A percentile compares a stretch with the other conserved stretches of the same genome.
These are phyloP conservation scores for Andricus curvator DNA, from an alignment of 2,888 invertebrate species.

Conservation along the genomic window DNA sequence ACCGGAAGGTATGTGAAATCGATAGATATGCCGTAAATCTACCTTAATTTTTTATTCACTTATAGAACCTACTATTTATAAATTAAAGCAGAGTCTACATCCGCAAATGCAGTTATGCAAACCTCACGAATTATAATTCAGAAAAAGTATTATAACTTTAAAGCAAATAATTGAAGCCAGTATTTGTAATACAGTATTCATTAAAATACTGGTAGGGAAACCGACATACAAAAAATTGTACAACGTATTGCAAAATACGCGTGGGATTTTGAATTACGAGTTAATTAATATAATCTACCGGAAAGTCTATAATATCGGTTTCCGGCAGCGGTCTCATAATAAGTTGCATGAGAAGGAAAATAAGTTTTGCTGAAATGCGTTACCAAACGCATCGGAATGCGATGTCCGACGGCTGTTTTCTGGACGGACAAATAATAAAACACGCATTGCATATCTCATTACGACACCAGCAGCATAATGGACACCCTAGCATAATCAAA, in stretches of 20 bases:
- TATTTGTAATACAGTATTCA: slow-evolving; percentile 3
- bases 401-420: slow-evolving; percentile 14
- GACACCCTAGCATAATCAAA: slow-evolving; percentile 17
- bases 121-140: background rate
- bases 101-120: background rate
- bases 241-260: slow-evolving; percentile 20
- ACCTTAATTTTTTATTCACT: too few species aligned
- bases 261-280: slow-evolving; percentile 26
- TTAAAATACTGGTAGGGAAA: slow-evolving; percentile 17
- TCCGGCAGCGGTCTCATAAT: slow-evolving; percentile 18
- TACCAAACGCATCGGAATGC: slow-evolving; percentile 41
- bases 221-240: background rate
- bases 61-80: too few species aligned
- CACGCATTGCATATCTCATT: slow-evolving; percentile 56
- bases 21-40: too few species aligned
- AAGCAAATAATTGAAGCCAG: background rate
- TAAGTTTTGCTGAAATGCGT: slow-evolving; percentile 32
- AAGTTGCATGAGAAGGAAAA: slow-evolving; percentile 26
- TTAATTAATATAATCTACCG: slow-evolving; percentile 28
- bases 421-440: slow-evolving; percentile 36
- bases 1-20: too few species aligned
- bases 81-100: too few species aligned
- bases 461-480: slow-evolving; percentile 40
- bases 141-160: background rate
- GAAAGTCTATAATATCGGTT: slow-evolving; percentile 33